Evolutionary conservation across 2,888 invertebrate species (phyloP).

Genomic region (Cheilosia vulpina): DNA sequence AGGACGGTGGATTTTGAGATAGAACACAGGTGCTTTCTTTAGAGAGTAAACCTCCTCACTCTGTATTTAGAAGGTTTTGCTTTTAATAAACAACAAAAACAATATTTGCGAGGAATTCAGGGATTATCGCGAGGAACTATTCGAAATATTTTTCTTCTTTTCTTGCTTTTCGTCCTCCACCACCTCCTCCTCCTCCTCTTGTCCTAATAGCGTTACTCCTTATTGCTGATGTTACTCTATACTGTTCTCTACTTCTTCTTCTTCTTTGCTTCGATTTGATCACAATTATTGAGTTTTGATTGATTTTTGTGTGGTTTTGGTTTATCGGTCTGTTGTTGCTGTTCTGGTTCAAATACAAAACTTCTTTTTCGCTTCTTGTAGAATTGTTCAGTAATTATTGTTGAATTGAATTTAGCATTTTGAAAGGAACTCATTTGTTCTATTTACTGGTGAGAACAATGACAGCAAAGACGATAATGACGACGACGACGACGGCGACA

Average conservation of each 20-base stretch:
- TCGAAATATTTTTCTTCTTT: slow-evolving; percentile 37
- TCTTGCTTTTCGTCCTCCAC: slow-evolving; percentile 19
- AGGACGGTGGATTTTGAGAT: slow-evolving; percentile 70
- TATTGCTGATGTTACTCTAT: slow-evolving; percentile 41
- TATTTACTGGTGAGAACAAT: slow-evolving; percentile 59
- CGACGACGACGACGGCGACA: slow-evolving; percentile 12
- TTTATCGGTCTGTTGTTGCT: slow-evolving; percentile 12
- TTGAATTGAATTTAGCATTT: slow-evolving; percentile 64
- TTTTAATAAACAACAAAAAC: neutral
- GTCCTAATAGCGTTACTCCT: slow-evolving; percentile 33
- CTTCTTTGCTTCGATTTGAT: slow-evolving; percentile 60
- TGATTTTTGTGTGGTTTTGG: slow-evolving; percentile 54
- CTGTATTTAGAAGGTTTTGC: neutral
- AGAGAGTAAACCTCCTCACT: slow-evolving; percentile 1
- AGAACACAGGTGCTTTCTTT: slow-evolving; percentile 13
- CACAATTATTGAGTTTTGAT: slow-evolving; percentile 74
- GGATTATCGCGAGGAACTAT: slow-evolving; percentile 51
- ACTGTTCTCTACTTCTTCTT: slow-evolving; percentile 30
- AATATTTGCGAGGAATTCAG: slow-evolving; percentile 50
- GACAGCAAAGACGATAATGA: slow-evolving; percentile 24
- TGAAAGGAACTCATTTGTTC: slow-evolving; percentile 74
- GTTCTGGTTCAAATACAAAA: slow-evolving; percentile 58
- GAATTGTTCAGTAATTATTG: slow-evolving; percentile 54
- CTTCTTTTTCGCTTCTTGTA: slow-evolving; percentile 31
- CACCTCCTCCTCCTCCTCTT: slow-evolving; percentile 53